Evolutionary conservation across 2,113 vertebrate genomes (phyloP), one percentile per base, ranked within the genome.

Genomic region (Megatriorchis doriae): DNA sequence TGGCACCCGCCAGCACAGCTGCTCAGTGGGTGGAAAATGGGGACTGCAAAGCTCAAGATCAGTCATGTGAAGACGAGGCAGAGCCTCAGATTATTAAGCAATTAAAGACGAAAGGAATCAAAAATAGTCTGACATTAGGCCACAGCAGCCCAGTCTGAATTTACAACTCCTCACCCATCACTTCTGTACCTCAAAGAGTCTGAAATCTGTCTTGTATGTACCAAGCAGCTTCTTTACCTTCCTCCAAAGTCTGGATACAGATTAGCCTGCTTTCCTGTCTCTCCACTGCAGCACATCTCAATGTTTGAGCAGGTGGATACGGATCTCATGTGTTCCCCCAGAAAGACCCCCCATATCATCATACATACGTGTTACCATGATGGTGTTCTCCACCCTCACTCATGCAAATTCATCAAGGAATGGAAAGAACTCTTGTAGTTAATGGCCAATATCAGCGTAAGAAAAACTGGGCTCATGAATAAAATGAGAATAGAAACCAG

Each of bases 391-490:
- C 61, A 36, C 18, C 13, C 21, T 63, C 48, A 26, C 7, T n/a
- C 47, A 21, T 15, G 19, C 38, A 26, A 75, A 55, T 23, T 27
- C 42, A 59, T 5, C n/a, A 18, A 11, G 56, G 56, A 77, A 67
- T 59, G 7, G 56, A 56, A 75, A 29, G 15, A 88, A n/a, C 13
- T 68, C 52, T 47, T 52, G 43, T 7, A 75, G 34, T 42, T 38
- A 47, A 42, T 20, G n/a, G 42, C 31, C 32, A 40, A 22, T 9
- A 8, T 0, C 2, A 3, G 12, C 40, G 11, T 3, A 75, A 82
- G 12, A 45, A 81, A 82, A 81, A 56, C 3, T 0, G 6, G 8
- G 67, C 43, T 86, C 7, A 8, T 29, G 12, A 86, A 84, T n/a
- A 87, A 89, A 87, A 59, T 5, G 11, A 63, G 53, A 50, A 25